Conservation (phyloP, 2,888 invertebrate genomes). For the Erebia epiphron region DNA sequence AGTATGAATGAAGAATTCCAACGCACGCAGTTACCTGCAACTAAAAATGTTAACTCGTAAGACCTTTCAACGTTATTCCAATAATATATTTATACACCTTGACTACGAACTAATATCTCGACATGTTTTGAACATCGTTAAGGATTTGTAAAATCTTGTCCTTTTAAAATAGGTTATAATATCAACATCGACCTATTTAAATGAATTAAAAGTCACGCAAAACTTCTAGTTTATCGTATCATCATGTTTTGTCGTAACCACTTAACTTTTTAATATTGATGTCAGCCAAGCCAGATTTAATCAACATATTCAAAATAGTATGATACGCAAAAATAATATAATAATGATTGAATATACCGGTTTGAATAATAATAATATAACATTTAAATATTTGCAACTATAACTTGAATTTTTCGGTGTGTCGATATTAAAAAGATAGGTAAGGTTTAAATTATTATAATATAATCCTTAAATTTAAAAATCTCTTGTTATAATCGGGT, state of each 20-base stretch:
- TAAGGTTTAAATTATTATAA: not conserved
- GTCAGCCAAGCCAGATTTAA: not conserved
- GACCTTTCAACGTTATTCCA: constrained; percentile 18
- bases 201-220: not conserved
- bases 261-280: constrained; percentile 3
- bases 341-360: not conserved
- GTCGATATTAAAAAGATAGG: constrained; percentile 6
- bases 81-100: constrained; percentile 17
- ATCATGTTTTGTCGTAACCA: not conserved
- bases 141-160: constrained; percentile 15
- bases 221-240: not conserved
- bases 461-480: constrained; percentile 10
- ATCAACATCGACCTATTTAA: no score
- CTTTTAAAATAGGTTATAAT: not conserved
- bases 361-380: not conserved
- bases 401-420: not conserved
- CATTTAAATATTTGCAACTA: not conserved
- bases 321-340: not conserved
- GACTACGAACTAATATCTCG: constrained; percentile 2
- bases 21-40: constrained; percentile 30
- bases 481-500: constrained; percentile 17
- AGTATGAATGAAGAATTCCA: not conserved
- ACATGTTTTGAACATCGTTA: constrained; percentile 14
- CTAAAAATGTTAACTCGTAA: constrained; percentile 17
- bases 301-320: not conserved